These are phyloP conservation scores for Nibea albiflora DNA, from an alignment of 2,113 vertebrate species.

Conservation along the genomic window DNA sequence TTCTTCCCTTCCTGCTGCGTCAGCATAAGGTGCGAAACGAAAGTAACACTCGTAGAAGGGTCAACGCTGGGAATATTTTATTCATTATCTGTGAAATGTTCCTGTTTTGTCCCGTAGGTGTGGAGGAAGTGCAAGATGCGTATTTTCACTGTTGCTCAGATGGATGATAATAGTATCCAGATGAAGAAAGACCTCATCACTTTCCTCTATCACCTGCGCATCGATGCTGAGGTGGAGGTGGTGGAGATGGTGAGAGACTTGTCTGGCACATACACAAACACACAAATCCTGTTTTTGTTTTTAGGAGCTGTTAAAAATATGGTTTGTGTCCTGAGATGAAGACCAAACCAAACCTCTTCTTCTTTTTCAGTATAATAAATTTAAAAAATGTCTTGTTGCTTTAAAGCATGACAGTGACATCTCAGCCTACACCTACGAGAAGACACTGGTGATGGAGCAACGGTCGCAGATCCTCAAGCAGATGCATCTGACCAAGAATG, in stretches of 20 bases:
- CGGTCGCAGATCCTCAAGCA: slow-evolving; percentile 98
- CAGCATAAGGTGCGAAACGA: slow-evolving; percentile 92
- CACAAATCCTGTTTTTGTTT: background rate
- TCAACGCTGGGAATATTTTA: background rate
- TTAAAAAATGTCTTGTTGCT: background rate
- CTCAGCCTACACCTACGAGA: slow-evolving; percentile 98
- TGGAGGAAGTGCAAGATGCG: slow-evolving; percentile 99
- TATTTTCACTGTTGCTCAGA: slow-evolving; percentile 98
- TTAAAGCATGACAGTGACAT: slow-evolving; percentile 93
- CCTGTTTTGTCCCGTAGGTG: slow-evolving; percentile 83
- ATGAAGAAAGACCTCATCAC: slow-evolving; percentile 98
- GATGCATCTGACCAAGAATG: slow-evolving; percentile 98
- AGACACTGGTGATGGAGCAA: slow-evolving; percentile 97
- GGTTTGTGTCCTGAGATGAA: background rate
- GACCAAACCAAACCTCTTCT: background rate
- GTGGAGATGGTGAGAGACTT: slow-evolving; percentile 95
- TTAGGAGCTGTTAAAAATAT: background rate
- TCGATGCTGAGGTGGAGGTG: slow-evolving; percentile 95
- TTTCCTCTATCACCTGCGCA: slow-evolving; percentile 96
- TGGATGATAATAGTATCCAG: slow-evolving; percentile 99
- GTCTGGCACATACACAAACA: slow-evolving; percentile 20
- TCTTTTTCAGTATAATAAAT: background rate
- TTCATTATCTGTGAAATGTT: slow-evolving; percentile 3
- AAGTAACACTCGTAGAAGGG: background rate
- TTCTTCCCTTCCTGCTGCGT: slow-evolving; percentile 96